Evolutionary conservation across 2,113 vertebrate species (phyloP).

Genomic region (Numenius arquata): DNA sequence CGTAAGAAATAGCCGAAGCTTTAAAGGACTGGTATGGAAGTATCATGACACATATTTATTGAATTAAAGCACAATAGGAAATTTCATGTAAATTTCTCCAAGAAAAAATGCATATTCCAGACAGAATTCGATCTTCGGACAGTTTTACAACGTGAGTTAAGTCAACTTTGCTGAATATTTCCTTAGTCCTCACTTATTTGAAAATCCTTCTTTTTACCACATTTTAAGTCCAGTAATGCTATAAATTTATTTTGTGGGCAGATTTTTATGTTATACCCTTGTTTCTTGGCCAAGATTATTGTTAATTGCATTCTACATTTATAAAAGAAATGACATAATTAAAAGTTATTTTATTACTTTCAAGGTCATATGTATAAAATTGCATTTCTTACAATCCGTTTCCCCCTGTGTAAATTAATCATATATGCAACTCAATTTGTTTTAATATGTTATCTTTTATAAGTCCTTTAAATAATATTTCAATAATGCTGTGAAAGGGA

Average conservation of each 20-base stretch:
- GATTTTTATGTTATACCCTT: background rate
- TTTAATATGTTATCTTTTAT: background rate
- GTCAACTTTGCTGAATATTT: background rate
- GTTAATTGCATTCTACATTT: background rate
- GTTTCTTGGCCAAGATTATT: background rate
- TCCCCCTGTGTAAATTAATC: background rate
- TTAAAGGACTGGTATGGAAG: background rate
- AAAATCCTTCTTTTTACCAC: background rate
- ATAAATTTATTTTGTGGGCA: background rate
- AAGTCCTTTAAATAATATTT: background rate
- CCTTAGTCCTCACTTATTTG: background rate
- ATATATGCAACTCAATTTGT: background rate
- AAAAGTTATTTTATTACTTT: background rate
- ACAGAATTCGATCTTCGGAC: background rate
- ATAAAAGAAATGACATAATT: background rate
- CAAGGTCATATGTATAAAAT: background rate
- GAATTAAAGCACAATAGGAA: background rate
- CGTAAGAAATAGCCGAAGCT: background rate
- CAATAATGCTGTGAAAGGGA: background rate
- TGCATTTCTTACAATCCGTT: background rate
- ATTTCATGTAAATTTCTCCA: background rate
- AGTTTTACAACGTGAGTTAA: background rate
- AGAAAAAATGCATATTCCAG: background rate
- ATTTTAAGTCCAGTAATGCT: background rate
- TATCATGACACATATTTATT: background rate